Percentiles rank a stretch among this genome's conserved stretches.
These are phyloP conservation scores for Pseudobourletiella spinata DNA, from an alignment of 1,140 invertebrate genomes.

Conservation along the genomic window DNA sequence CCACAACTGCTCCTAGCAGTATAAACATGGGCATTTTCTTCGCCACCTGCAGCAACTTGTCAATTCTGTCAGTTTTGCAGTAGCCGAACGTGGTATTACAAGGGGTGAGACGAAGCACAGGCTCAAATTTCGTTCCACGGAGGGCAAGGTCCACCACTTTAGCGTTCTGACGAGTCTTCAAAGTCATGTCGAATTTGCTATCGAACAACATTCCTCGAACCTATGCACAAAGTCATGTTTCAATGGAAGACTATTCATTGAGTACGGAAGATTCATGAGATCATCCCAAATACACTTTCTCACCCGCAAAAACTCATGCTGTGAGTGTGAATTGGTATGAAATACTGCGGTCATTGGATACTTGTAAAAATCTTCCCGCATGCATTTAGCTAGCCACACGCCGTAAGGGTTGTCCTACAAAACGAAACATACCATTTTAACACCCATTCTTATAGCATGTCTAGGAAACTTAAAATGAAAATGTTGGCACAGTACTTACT, in stretches of 20 bases:
- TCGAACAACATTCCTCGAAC: constrained; percentile 2
- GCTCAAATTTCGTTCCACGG: constrained; percentile 13
- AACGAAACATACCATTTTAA: not conserved
- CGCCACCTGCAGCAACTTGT: not conserved
- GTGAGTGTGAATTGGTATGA: constrained; percentile 1
- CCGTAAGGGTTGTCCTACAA: constrained; percentile 13
- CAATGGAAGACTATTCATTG: not conserved
- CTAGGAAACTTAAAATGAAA: not conserved
- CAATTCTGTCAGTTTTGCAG: not conserved
- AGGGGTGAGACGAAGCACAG: not conserved
- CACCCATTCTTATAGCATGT: not conserved
- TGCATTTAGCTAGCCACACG: not conserved
- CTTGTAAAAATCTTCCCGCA: not conserved
- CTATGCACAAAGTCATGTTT: not conserved
- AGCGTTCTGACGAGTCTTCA: not conserved
- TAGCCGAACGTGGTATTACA: constrained; percentile 1
- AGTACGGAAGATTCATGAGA: not conserved
- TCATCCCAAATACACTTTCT: not conserved
- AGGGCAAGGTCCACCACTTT: constrained; percentile 4
- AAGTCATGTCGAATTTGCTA: constrained; percentile 10
- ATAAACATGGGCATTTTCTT: constrained; percentile 15
- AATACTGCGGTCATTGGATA: constrained; percentile 6
- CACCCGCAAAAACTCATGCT: constrained; percentile 7
- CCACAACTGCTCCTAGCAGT: constrained; percentile 6
- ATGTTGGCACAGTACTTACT: not conserved